Base-by-base conservation (phyloP, 2,888 invertebrate genomes). In the Ethmia dodecea region DNA sequence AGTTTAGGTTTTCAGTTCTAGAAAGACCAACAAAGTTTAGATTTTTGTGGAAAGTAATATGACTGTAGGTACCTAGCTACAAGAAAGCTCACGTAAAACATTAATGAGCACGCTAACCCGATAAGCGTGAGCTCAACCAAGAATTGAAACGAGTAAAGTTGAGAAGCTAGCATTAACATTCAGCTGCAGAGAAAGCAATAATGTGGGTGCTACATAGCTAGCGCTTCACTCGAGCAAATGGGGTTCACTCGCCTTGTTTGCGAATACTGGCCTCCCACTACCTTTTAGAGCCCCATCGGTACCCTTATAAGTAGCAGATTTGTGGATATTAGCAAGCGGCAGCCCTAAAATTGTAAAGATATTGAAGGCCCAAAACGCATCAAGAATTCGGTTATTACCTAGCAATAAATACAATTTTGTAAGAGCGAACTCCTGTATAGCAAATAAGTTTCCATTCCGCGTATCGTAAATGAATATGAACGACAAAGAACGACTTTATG, bases 131-230 rank as follows among this genome's bases (percentile, higher is more conserved):
- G 53, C 47, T 64, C 58, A 64, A 62, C 62, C 63, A 58, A 60
- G 63, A 56, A 62, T 65, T 64, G 55, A 62, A 63, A 61, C 58
- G 54, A 55, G 61, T 59, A 50, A 51, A 47, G 54, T 44, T 45
- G 45, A 47, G 57, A 20, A 64, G 61, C 55, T 58, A 47, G 47
- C 56, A 70, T 74, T 73, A 73, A 70, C 60, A 73, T 74, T 71
- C 69, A 57, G 42, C 46, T 48, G 60, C 51, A 49, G 60, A 55
- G 55, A 52, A 55, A 58, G 71, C 60, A 69, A 69, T 71, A 73
- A 72, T 64, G 69, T 66, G 64, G 68, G 70, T 61, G 61, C 70
- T 66, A 69, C 59, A 70, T 56, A 58, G 60, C 57, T 56, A 66
- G 59, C 62, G 57, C 66, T 70, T 64, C 59, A 63, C 64, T 71